Conservation (phyloP, 2,888 invertebrate genomes). For the Dioctria rufipes region DNA sequence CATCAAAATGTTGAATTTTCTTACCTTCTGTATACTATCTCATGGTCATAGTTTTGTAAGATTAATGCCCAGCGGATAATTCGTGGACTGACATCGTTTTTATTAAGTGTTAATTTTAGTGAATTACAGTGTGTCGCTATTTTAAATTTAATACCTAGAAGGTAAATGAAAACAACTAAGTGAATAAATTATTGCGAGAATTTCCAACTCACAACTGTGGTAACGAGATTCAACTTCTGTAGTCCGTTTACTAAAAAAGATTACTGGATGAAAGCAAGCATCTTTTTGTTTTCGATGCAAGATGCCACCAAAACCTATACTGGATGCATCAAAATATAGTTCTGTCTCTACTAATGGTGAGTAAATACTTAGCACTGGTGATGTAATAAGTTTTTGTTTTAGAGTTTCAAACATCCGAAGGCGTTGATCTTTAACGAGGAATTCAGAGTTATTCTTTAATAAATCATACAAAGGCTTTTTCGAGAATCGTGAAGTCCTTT, state of each 20-base stretch:
- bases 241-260: too few relatives aligned
- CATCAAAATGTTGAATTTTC: too few relatives aligned
- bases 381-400: too few relatives aligned
- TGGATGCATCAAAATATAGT: constrained; percentile 62
- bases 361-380: too few relatives aligned
- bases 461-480: not conserved
- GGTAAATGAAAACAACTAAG: constrained; percentile 61
- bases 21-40: too few relatives aligned
- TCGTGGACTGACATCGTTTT: constrained; percentile 60
- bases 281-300: constrained; percentile 56
- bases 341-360: constrained; percentile 61
- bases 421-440: not conserved
- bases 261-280: too few relatives aligned
- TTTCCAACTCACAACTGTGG: too few relatives aligned
- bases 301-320: constrained; percentile 61
- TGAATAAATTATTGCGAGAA: constrained; percentile 61
- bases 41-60: too few relatives aligned
- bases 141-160: constrained; percentile 59
- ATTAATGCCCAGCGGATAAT: too few relatives aligned
- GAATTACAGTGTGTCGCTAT: constrained; percentile 60
- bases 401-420: not conserved
- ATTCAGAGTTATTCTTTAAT: not conserved
- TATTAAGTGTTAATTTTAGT: constrained; percentile 58
- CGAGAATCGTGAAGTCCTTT: not conserved
- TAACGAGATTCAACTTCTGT: too few relatives aligned